phyloP scores from a whole-genome alignment of 2,113 vertebrate species.

The Neogobius melanostomus region DNA sequence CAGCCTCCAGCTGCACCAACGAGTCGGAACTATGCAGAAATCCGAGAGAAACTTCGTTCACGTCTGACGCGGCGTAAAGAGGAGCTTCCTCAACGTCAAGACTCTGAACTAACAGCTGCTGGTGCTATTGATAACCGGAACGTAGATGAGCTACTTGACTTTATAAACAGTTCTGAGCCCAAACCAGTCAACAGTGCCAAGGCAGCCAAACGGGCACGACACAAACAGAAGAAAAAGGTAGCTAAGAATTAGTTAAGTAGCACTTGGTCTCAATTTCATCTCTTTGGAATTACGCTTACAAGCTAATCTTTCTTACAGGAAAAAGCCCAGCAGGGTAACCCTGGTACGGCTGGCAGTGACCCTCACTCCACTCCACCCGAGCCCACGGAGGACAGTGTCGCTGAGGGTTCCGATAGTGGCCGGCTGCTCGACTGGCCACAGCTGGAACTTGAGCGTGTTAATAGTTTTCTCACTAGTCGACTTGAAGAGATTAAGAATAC shows the following conservation, averaged over 20 bases:
- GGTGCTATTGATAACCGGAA: constrained; percentile 88
- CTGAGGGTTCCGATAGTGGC: constrained; percentile 75
- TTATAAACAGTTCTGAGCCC: constrained; percentile 96
- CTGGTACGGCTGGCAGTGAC: constrained; percentile 66
- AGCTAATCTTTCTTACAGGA: constrained; percentile 71
- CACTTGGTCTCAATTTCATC: neutral
- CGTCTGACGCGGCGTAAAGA: constrained; percentile 96
- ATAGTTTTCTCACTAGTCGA: constrained; percentile 95
- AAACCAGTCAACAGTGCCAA: constrained; percentile 96
- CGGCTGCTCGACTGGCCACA: constrained; percentile 92
- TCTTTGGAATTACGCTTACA: neutral
- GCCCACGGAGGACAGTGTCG: constrained; percentile 58
- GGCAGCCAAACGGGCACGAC: constrained; percentile 94
- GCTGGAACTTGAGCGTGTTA: constrained; percentile 92
- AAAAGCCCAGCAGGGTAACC: constrained; percentile 86
- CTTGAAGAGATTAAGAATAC: constrained; percentile 97
- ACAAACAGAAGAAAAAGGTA: constrained; percentile 99
- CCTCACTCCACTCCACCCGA: constrained; percentile 64
- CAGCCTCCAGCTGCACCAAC: constrained; percentile 97
- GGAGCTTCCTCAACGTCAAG: constrained; percentile 89
- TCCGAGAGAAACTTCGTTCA: constrained; percentile 94
- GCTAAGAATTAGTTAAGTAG: neutral
- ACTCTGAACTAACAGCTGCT: constrained; percentile 82
- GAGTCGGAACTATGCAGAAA: constrained; percentile 97
- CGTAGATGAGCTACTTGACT: constrained; percentile 94